Evolutionary conservation across 2,113 vertebrate species (phyloP), one percentile per base, ranked within the genome.

Genomic region (Phyllostomus discolor): DNA sequence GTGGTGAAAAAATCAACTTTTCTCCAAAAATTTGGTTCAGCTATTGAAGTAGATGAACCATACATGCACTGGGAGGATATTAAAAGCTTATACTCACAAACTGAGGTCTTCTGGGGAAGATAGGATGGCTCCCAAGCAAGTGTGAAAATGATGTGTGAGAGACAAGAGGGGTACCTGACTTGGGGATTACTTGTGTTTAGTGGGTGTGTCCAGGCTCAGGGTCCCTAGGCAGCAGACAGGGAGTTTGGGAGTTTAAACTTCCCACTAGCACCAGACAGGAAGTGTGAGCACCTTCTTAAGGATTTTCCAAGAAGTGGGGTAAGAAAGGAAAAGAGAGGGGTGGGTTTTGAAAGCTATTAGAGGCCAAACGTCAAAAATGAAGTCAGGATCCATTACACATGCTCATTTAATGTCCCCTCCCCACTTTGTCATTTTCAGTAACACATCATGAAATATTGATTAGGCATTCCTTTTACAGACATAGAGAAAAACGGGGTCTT

Each of bases 231-330:
- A n/a, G 38, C 15, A 38, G 50, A 64, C 22, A 66, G 10, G 14
- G 14, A 70, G 5, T 20, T 81, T 59, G 33, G n/a, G 38, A 14
- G 15, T 50, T 76, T 81, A 31, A 52, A 81, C 43, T 52, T 84
- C 24, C 28, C 31, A 70, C 3, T 22, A 26, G 3, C 46, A 67
- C 8, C 46, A 91, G 24, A 24, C 35, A 83, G 28, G 4, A 4
- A 59, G 0, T 1, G 8, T 2, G 4, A 50, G 8, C 35, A 22
- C 1, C 38, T 75, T 67, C 2, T 59, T 12, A n/a, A 3, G 38
- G 72, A 33, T 83, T 96, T 80, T 82, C 11, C 17, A 28, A 73
- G 20, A 95, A 54, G 10, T 35, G 9, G 28, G 9, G 7, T 38
- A 81, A 80, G 26, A 41, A 66, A 76, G 9, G 5, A 79, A 90